phyloP scores from a whole-genome alignment of 2,797 vertebrate genomes.

The Syngnathus rostellatus region DNA sequence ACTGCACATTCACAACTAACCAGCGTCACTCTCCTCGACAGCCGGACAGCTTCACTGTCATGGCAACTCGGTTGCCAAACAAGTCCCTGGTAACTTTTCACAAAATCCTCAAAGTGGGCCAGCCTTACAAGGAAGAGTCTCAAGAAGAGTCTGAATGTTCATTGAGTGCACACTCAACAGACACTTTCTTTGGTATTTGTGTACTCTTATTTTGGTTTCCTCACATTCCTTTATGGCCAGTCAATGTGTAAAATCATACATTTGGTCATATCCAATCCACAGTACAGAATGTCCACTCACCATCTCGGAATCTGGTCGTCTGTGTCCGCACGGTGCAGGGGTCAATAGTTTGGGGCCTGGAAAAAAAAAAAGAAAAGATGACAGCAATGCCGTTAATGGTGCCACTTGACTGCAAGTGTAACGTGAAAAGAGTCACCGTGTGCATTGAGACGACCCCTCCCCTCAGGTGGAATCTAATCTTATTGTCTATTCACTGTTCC shows the following conservation, averaged over 20 bases:
- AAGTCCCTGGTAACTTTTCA: slow-evolving; percentile 16
- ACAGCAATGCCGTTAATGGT: slow-evolving; percentile 6
- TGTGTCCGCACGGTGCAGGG: slow-evolving; percentile 36
- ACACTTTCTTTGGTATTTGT: neutral
- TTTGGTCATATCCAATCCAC: neutral
- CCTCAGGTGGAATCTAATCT: slow-evolving; percentile 9
- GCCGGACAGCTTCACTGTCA: slow-evolving; percentile 50
- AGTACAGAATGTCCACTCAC: slow-evolving; percentile 40
- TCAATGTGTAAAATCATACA: too few species aligned
- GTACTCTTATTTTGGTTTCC: neutral
- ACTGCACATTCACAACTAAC: slow-evolving; percentile 38
- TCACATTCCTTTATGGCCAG: too few species aligned
- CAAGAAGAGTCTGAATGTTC: neutral
- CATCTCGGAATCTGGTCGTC: slow-evolving; percentile 51
- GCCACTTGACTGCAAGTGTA: slow-evolving; percentile 1
- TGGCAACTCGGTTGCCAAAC: slow-evolving; percentile 46
- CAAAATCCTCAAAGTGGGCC: slow-evolving; percentile 4
- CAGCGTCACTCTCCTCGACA: slow-evolving; percentile 55
- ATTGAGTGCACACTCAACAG: neutral
- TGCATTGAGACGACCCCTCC: slow-evolving; percentile 1
- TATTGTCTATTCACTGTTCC: slow-evolving; percentile 2
- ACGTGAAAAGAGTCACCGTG: neutral
- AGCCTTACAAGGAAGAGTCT: neutral
- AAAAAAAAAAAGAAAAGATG: slow-evolving; percentile 16
- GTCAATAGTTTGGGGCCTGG: slow-evolving; percentile 40